Percentiles rank a stretch among this genome's conserved stretches.
Conservation (phyloP, 64 coral and sea anemone genomes). For the Actinia equina region DNA sequence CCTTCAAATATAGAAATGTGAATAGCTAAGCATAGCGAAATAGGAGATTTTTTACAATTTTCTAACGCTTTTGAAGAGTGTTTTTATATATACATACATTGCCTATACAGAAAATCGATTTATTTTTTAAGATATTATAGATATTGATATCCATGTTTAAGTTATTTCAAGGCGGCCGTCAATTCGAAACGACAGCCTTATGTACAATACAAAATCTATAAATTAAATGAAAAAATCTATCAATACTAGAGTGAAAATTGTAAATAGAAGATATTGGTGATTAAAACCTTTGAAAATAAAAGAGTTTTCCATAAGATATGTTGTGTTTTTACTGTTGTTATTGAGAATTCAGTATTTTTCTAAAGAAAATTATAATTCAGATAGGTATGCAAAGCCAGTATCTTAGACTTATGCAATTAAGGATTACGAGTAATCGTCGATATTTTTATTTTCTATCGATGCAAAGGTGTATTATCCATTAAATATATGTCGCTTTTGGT, state of each 20-base stretch:
- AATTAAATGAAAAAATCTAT: slow-evolving; percentile 4
- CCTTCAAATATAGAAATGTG: not conserved
- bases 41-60: not conserved
- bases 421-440: not conserved
- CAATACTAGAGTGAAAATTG: not conserved
- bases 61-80: not conserved
- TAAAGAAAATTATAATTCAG: not conserved
- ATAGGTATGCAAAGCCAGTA: not conserved
- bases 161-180: not conserved
- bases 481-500: not conserved
- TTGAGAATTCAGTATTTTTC: not conserved
- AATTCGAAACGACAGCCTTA: not conserved
- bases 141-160: slow-evolving; percentile 2
- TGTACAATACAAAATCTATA: not conserved
- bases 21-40: not conserved
- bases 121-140: not conserved
- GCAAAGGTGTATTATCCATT: not conserved
- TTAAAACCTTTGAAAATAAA: not conserved
- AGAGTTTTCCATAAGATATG: not conserved
- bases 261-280: not conserved
- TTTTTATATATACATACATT: slow-evolving; percentile 1
- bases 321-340: not conserved
- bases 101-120: not conserved
- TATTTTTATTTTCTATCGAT: not conserved
- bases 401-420: not conserved